These are phyloP conservation scores for Globicephala melas DNA, from an alignment of 2,113 vertebrate genomes.

Conservation along the genomic window DNA sequence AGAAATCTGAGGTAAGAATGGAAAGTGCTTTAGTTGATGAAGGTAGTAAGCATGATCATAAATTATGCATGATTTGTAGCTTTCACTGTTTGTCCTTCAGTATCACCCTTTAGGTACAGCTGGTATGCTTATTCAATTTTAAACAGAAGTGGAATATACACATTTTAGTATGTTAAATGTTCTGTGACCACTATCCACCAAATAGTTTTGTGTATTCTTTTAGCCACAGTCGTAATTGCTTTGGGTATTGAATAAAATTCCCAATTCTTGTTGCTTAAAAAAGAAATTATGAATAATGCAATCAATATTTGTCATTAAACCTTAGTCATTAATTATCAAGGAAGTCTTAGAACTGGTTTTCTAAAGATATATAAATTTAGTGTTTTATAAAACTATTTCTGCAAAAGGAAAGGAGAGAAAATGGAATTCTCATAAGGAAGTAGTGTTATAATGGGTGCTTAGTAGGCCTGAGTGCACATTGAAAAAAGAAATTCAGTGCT, in stretches of 20 bases:
- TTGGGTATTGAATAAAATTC: slow-evolving; percentile 46
- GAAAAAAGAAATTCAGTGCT: slow-evolving; percentile 20
- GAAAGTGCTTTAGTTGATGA: not conserved
- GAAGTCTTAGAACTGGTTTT: not conserved
- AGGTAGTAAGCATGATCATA: slow-evolving; percentile 75
- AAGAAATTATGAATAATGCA: slow-evolving; percentile 35
- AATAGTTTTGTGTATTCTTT: slow-evolving; percentile 20
- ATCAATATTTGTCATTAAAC: slow-evolving; percentile 5
- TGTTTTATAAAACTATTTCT: slow-evolving; percentile 30
- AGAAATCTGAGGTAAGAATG: slow-evolving; percentile 97
- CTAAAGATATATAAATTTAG: not conserved
- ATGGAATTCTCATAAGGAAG: not conserved
- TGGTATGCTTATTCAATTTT: slow-evolving; percentile 42
- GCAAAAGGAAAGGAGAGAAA: slow-evolving; percentile 16
- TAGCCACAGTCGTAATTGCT: not conserved
- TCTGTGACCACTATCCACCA: slow-evolving; percentile 22
- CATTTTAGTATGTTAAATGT: slow-evolving; percentile 37
- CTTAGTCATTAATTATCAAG: slow-evolving; percentile 16
- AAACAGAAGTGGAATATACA: not conserved
- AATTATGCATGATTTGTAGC: slow-evolving; percentile 63
- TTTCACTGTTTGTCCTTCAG: slow-evolving; percentile 52
- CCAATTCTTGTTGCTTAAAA: slow-evolving; percentile 42
- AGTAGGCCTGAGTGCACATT: not conserved
- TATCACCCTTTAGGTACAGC: slow-evolving; percentile 36
- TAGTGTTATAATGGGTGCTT: not conserved